These are phyloP conservation scores for Dolichopus griseipennis DNA, from an alignment of 2,888 invertebrate species.

Conservation along the genomic window DNA sequence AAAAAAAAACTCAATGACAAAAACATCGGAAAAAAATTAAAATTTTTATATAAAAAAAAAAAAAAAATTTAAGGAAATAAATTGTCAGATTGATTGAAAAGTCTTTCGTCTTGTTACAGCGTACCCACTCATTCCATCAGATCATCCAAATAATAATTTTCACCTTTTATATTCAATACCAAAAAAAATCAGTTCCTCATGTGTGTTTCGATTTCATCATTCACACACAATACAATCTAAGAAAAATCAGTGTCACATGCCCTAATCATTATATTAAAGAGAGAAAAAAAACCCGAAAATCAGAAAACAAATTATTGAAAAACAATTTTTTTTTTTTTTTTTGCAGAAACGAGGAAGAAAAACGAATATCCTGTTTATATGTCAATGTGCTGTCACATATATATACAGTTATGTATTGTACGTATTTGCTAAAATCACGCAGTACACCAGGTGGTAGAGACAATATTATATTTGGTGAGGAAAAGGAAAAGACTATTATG, in stretches of 20 bases:
- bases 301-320: background rate
- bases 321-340: background rate
- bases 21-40: too few species aligned
- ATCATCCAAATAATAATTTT: background rate
- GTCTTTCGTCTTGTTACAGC: background rate
- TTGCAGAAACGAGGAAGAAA: background rate
- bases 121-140: background rate
- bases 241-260: background rate
- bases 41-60: background rate
- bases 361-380: slow-evolving; percentile 3
- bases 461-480: too few species aligned
- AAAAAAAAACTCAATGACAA: background rate
- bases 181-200: background rate
- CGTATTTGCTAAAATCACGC: too few species aligned
- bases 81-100: slow-evolving; percentile 1
- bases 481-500: too few species aligned
- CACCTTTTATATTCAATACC: background rate
- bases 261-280: background rate
- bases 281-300: background rate
- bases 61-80: background rate
- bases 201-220: background rate
- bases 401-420: too few species aligned
- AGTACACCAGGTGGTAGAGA: too few species aligned
- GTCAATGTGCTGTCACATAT: background rate
- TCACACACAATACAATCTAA: background rate